phyloP scores from a whole-genome alignment of 1,140 invertebrate genomes.

The Anadara kagoshimensis region DNA sequence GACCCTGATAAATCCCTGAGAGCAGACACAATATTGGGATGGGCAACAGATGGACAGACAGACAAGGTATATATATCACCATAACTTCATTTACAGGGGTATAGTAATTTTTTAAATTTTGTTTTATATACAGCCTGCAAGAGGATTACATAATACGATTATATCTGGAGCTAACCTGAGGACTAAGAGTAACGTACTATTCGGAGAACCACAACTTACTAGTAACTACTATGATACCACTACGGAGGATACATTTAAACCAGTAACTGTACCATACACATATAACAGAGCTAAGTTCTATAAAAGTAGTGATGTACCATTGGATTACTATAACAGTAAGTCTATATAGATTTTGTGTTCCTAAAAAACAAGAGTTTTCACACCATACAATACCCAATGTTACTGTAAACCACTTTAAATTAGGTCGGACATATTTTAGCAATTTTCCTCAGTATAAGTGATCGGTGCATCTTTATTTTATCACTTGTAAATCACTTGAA shows the following conservation, averaged over 20 bases:
- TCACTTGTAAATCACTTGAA: too few species aligned
- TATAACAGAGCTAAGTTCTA: slow-evolving; percentile 53
- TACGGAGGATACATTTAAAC: slow-evolving; percentile 49
- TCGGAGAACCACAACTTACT: slow-evolving; percentile 57
- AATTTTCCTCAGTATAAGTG: too few species aligned
- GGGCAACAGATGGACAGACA: too few species aligned
- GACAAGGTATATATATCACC: too few species aligned
- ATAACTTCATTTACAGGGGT: too few species aligned
- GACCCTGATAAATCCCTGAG: too few species aligned
- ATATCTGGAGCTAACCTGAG: slow-evolving; percentile 63
- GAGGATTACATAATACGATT: slow-evolving; percentile 59
- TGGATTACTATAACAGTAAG: slow-evolving; percentile 64
- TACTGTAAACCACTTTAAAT: neutral
- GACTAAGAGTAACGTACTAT: slow-evolving; percentile 64
- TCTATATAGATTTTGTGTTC: neutral
- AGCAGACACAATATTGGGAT: too few species aligned
- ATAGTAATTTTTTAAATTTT: neutral
- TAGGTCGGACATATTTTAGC: too few species aligned
- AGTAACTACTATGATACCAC: slow-evolving; percentile 60
- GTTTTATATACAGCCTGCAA: slow-evolving; percentile 49
- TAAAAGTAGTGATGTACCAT: slow-evolving; percentile 55
- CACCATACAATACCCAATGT: neutral
- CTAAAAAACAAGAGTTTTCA: neutral
- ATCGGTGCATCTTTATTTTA: too few species aligned
- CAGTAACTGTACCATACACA: slow-evolving; percentile 54